These are phyloP conservation scores for Pseudorasbora parva DNA, from an alignment of 2,113 vertebrate genomes.

Conservation along the genomic window DNA sequence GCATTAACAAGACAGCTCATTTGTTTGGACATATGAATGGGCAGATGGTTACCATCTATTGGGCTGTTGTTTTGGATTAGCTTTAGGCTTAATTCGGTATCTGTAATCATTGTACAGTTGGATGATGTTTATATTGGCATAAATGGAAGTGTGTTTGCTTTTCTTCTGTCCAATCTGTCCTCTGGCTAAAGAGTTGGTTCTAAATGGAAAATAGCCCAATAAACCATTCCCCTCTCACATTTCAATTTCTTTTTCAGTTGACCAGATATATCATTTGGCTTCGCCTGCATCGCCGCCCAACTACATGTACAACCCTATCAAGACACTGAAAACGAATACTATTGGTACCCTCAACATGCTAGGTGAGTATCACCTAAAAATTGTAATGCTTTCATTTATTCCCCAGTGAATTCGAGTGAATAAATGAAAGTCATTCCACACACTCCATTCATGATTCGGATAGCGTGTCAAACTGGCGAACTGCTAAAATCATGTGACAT, in stretches of 20 bases:
- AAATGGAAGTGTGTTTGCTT: background rate
- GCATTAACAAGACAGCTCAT: background rate
- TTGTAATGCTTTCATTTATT: background rate
- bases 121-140: slow-evolving; percentile 1
- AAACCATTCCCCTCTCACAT: background rate
- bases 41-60: background rate
- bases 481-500: too few species aligned
- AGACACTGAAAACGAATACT: slow-evolving; percentile 97
- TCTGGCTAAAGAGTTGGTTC: background rate
- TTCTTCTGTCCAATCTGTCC: background rate
- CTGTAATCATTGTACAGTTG: slow-evolving; percentile 19
- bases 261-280: slow-evolving; percentile 97
- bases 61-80: background rate
- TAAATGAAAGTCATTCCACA: too few species aligned
- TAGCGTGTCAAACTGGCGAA: too few species aligned
- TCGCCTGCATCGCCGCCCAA: slow-evolving; percentile 99
- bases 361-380: slow-evolving; percentile 78
- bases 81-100: background rate
- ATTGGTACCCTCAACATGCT: slow-evolving; percentile 98
- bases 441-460: too few species aligned
- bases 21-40: background rate
- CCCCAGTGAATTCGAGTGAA: too few species aligned
- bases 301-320: slow-evolving; percentile 99
- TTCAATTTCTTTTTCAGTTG: slow-evolving; percentile 76
- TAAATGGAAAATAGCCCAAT: background rate